phyloP scores from a whole-genome alignment of 1,140 invertebrate genomes.

The Calosoma granatense region DNA sequence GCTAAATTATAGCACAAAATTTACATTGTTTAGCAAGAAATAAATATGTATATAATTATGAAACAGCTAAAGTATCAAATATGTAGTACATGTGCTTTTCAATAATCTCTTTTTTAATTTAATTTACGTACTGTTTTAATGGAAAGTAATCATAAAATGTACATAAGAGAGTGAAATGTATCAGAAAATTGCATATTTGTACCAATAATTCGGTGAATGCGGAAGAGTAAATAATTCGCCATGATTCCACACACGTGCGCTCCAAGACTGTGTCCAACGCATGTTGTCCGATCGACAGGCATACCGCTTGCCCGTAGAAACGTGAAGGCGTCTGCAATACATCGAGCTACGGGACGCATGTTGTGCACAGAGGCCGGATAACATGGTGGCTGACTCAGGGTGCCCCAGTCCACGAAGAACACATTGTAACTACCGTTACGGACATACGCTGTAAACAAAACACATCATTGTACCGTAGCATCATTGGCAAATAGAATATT shows the following conservation, averaged over 20 bases:
- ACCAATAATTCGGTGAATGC: slow-evolving; percentile 51
- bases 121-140: no score
- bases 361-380: slow-evolving; percentile 60
- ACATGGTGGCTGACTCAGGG: slow-evolving; percentile 53
- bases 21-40: no score
- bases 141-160: no score
- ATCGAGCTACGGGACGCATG: slow-evolving; percentile 53
- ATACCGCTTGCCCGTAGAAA: slow-evolving; percentile 49
- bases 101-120: no score
- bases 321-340: slow-evolving; percentile 48
- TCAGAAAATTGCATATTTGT: no score
- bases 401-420: slow-evolving; percentile 63
- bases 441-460: slow-evolving; percentile 46
- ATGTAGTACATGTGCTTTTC: no score
- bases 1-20: no score
- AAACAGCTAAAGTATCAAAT: no score
- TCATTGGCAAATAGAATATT: neutral
- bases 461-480: neutral
- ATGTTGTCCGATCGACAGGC: slow-evolving; percentile 47
- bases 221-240: slow-evolving; percentile 51
- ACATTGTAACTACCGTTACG: slow-evolving; percentile 62
- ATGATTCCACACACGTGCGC: slow-evolving; percentile 65
- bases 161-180: no score
- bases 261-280: slow-evolving; percentile 62
- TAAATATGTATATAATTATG: no score